These are phyloP conservation scores for Ailurus styani DNA, from an alignment of 2,113 vertebrate genomes.

Conservation along the genomic window DNA sequence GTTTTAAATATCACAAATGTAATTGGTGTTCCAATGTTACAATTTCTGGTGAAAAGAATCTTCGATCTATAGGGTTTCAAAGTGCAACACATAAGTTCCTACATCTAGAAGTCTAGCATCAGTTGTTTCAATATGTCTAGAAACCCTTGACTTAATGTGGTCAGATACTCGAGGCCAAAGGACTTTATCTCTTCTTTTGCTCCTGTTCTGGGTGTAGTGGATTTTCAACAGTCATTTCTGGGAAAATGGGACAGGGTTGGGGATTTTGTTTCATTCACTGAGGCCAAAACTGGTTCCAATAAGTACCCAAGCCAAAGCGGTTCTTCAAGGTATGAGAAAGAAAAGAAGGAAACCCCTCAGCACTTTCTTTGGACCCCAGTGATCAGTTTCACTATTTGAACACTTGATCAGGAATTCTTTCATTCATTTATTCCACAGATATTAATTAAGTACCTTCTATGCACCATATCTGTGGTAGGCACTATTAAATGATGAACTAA, in stretches of 20 bases:
- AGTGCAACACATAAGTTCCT: not conserved
- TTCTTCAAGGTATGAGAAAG: not conserved
- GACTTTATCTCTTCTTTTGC: not conserved
- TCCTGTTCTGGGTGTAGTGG: not conserved
- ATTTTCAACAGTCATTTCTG: not conserved
- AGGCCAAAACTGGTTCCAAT: not conserved
- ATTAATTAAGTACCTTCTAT: not conserved
- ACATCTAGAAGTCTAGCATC: not conserved
- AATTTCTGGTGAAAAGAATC: not conserved
- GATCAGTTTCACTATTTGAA: not conserved
- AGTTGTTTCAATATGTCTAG: not conserved
- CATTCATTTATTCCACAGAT: not conserved
- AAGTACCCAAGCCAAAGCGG: not conserved
- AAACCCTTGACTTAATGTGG: not conserved
- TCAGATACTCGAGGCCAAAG: not conserved
- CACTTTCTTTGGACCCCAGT: not conserved
- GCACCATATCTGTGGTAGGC: not conserved
- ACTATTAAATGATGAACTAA: not conserved
- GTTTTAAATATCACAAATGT: not conserved
- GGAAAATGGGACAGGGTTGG: accelerated
- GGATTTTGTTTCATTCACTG: not conserved
- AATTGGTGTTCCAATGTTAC: not conserved
- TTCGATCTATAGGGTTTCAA: no score
- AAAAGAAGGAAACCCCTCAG: not conserved
- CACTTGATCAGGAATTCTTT: not conserved